Evolutionary conservation across 2,113 vertebrate genomes (phyloP).

Genomic region (Paramormyrops kingsleyae): DNA sequence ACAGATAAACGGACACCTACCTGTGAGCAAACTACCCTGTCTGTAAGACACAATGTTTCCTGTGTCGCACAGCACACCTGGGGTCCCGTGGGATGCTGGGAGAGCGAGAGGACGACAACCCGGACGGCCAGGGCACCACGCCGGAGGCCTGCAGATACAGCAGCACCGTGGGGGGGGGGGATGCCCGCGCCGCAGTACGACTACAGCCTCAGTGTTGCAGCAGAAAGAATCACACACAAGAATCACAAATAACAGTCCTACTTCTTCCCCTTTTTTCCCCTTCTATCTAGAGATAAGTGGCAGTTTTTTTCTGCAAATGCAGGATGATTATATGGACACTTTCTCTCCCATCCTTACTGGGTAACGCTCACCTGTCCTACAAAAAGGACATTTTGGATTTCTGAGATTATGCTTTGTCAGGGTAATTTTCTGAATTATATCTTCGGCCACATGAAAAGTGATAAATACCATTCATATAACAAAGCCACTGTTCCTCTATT

Average conservation of each 20-base stretch:
- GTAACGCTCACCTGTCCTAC: neutral
- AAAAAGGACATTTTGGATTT: neutral
- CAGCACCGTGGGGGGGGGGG: neutral
- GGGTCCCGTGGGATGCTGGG: neutral
- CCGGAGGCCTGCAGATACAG: neutral
- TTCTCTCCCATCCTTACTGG: neutral
- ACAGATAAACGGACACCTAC: too few species aligned
- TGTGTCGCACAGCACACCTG: neutral
- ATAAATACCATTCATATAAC: neutral
- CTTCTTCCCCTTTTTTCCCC: neutral
- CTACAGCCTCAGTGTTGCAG: neutral
- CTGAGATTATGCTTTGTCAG: neutral
- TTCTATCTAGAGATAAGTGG: neutral
- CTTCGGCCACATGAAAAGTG: neutral
- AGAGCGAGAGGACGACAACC: neutral
- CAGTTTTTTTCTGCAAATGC: slow-evolving; percentile 3
- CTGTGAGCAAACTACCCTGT: neutral
- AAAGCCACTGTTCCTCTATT: neutral
- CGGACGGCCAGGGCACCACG: neutral
- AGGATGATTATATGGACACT: slow-evolving; percentile 23
- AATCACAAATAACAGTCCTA: neutral
- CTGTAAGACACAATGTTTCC: neutral
- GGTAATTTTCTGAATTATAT: neutral
- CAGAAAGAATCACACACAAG: neutral
- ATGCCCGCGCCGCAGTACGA: neutral